Evolutionary conservation across 2,797 vertebrate species (phyloP), one percentile per base, ranked within the genome.

Genomic region (Chromobotia macracanthus): DNA sequence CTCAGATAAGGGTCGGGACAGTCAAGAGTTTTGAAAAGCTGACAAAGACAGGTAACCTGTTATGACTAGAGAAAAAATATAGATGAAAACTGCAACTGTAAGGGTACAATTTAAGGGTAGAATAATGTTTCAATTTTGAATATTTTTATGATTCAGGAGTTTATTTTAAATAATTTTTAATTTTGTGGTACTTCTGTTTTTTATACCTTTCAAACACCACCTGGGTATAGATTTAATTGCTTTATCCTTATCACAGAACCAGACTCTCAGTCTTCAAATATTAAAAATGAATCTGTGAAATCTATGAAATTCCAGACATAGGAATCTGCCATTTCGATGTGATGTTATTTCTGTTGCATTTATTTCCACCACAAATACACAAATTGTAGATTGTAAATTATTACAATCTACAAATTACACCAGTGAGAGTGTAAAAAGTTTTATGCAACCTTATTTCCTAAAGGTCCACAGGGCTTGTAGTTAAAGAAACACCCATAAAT

Each of bases 1-100:
- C 63, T 83, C 72, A 58, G 8, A 15, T 2, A n/a, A 61, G 21
- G 55, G 71, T 79, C 55, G 28, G 38, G 44, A 44, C 56, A n/a
- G 77, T 53, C 69, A 69, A 72, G 16, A 48, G 28, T 28, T 12
- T 68, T 60, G 28, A 72, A 60, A 44, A 2, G 6, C 35, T 28
- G 21, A 56, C 31, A 72, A 64, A 69, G 5, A 28, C 28, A 18
- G 68, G 18, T 28, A 55, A 69, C n/a, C 60, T 53, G 25, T 51
- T 38, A 38, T 64, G 60, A 75, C 18, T 11, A 0, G 25, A 69
- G n/a, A 7, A 23, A 50, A 38, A 69, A 28, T 28, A 28, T 21
- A 69, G n/a, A 41, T 28, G 18, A 44, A 67, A 58, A 46, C 31
- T 2, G 23, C 25, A 23, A 28, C 13, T 15, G 53, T 11, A 11